phyloP scores from a whole-genome alignment of 1,140 invertebrate genomes.

The Drosophila punjabiensis region DNA sequence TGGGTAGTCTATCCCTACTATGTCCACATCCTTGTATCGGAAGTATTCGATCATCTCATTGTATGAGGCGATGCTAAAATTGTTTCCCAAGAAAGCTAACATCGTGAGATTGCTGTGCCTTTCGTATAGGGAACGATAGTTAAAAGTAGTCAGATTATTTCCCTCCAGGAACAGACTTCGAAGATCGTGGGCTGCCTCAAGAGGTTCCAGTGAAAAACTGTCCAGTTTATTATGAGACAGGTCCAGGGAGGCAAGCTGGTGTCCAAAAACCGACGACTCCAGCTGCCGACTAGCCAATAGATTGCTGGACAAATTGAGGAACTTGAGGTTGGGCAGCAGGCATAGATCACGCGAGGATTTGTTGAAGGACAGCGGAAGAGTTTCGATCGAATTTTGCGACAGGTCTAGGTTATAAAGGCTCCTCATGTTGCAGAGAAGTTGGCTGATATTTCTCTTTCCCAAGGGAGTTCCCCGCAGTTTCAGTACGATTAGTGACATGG shows the following conservation, averaged over 20 bases:
- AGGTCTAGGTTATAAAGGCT: slow-evolving; percentile 7
- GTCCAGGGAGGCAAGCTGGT: background rate
- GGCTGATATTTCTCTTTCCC: background rate
- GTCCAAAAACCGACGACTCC: background rate
- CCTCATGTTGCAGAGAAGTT: background rate
- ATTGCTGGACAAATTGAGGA: slow-evolving; percentile 9
- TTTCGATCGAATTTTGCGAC: background rate
- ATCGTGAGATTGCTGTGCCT: background rate
- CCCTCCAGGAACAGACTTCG: background rate
- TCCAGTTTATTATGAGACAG: slow-evolving; percentile 1
- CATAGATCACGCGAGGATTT: background rate
- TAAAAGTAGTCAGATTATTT: background rate
- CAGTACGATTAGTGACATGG: background rate
- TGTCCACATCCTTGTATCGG: background rate
- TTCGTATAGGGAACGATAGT: background rate
- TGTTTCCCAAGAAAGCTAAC: background rate
- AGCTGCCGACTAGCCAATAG: background rate
- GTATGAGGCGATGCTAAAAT: background rate
- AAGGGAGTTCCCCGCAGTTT: background rate
- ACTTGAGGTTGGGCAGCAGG: background rate
- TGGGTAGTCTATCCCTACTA: background rate
- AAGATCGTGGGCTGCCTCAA: background rate
- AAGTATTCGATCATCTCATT: slow-evolving; percentile 3
- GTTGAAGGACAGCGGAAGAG: background rate
- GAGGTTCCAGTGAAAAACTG: background rate